Percentiles rank a stretch among this genome's conserved stretches.
These are phyloP conservation scores for Acanthisitta chloris DNA, from an alignment of 2,113 vertebrate species.

Conservation along the genomic window DNA sequence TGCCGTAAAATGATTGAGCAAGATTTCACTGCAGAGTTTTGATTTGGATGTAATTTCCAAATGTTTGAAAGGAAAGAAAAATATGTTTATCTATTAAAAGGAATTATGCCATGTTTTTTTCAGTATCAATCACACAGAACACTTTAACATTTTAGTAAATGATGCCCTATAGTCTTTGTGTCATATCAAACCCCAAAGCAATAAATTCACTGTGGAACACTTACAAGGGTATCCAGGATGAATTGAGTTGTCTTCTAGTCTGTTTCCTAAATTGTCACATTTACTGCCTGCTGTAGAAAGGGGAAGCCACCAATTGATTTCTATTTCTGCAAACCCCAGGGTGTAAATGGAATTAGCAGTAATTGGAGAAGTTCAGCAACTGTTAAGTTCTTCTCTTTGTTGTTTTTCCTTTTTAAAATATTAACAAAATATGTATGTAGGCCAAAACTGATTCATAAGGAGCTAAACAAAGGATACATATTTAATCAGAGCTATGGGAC, in stretches of 20 bases:
- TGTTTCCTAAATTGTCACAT: conserved; percentile 49
- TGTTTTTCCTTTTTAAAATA: conserved; percentile 62
- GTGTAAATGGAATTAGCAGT: conserved; percentile 66
- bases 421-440: conserved; percentile 21
- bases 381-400: conserved; percentile 68
- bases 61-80: not conserved
- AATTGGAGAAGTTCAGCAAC: conserved; percentile 68
- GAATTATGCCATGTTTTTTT: not conserved
- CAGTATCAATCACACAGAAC: not conserved
- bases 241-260: conserved; percentile 24
- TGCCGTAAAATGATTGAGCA: not conserved
- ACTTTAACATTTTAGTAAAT: not conserved
- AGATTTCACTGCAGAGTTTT: not conserved
- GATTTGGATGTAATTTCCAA: not conserved
- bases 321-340: conserved; percentile 64
- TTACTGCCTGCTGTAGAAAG: conserved; percentile 46
- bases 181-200: not conserved
- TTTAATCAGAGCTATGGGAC: conserved; percentile 56
- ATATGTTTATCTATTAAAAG: not conserved
- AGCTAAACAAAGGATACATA: conserved; percentile 53
- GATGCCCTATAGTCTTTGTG: not conserved
- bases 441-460: conserved; percentile 18
- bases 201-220: not conserved
- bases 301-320: conserved; percentile 61
- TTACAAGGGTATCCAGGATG: not conserved